Percentiles rank a stretch among this genome's conserved stretches.
Conservation (phyloP, 2,888 invertebrate species). For the Dione juno region DNA sequence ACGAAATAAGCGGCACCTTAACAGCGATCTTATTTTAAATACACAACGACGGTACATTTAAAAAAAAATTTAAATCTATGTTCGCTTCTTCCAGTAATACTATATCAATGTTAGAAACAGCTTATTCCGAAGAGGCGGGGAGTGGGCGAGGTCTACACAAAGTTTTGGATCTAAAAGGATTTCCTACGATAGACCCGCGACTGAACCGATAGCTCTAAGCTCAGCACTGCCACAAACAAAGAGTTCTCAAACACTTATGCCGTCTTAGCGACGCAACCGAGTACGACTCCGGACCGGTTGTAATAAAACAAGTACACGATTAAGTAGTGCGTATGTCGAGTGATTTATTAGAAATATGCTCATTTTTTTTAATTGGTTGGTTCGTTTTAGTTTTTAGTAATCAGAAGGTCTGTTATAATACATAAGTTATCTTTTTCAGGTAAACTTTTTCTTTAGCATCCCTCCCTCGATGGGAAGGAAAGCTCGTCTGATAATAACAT, state of each 20-base stretch:
- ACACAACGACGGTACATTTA: no score
- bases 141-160: conserved; percentile 47
- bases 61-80: no score
- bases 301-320: conserved; percentile 25
- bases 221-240: conserved; percentile 49
- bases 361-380: neutral
- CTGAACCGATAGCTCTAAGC: conserved; percentile 45
- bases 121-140: conserved; percentile 44
- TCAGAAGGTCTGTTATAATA: no score
- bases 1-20: no score
- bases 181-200: conserved; percentile 41
- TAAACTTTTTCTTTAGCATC: no score
- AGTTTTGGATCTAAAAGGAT: conserved; percentile 57
- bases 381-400: no score
- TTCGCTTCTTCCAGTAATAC: conserved; percentile 34
- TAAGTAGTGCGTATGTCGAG: conserved; percentile 10
- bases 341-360: conserved; percentile 10
- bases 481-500: neutral
- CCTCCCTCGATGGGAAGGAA: no score
- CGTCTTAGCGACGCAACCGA: conserved; percentile 34
- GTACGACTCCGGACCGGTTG: conserved; percentile 13
- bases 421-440: no score
- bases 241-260: conserved; percentile 46
- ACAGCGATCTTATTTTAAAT: no score
- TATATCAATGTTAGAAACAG: conserved; percentile 36